Evolutionary conservation across 2,113 vertebrate genomes (phyloP).

Genomic region (Pipa parva): DNA sequence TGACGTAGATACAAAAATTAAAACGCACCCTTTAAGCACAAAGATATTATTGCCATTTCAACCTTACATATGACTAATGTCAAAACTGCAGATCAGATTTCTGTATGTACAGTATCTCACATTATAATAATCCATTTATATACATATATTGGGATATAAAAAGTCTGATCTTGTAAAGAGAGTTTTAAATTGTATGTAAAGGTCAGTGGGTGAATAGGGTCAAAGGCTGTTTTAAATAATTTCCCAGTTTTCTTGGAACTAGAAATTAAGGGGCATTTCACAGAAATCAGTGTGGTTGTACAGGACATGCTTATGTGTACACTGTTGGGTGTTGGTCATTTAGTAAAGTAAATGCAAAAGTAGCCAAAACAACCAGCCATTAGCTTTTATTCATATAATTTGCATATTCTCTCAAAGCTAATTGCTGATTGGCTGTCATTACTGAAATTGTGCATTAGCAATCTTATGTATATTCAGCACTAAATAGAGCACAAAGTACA

Average conservation of each 20-base stretch:
- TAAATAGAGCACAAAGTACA: too few species aligned
- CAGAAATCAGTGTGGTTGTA: too few species aligned
- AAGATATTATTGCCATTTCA: neutral
- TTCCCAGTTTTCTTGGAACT: neutral
- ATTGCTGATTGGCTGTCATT: too few species aligned
- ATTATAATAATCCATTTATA: constrained; percentile 1
- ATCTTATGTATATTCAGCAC: too few species aligned
- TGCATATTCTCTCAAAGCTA: too few species aligned
- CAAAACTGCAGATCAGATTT: neutral
- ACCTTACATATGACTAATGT: neutral
- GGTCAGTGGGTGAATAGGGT: neutral
- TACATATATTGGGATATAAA: neutral
- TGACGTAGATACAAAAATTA: constrained; percentile 1
- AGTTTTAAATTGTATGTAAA: neutral
- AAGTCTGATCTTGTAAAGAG: neutral
- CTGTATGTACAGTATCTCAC: neutral
- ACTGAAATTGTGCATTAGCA: too few species aligned
- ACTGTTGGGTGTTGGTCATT: too few species aligned
- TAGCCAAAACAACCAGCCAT: too few species aligned
- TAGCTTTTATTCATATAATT: too few species aligned
- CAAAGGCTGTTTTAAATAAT: constrained; percentile 2
- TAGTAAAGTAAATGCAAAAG: too few species aligned
- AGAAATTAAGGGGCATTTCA: neutral
- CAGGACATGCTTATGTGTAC: too few species aligned
- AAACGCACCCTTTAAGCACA: constrained; percentile 7